Percentiles rank a stretch among this genome's conserved stretches.
These are phyloP conservation scores for Calliopsis andreniformis DNA, from an alignment of 1,140 invertebrate species.

Conservation along the genomic window DNA sequence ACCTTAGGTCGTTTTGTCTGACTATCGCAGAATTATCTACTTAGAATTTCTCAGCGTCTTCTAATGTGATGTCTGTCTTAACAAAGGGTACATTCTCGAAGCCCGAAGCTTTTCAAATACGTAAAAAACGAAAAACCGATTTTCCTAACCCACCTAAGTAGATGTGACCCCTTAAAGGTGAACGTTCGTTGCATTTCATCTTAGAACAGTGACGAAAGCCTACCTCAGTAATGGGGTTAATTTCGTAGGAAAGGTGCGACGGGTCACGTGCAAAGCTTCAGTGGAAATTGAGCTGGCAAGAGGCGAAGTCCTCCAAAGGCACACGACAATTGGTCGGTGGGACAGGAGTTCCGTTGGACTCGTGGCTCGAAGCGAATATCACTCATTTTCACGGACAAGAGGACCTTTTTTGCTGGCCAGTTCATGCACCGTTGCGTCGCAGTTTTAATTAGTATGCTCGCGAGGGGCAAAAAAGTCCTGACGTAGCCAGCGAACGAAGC, in stretches of 20 bases:
- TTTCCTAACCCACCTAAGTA: too few relatives aligned
- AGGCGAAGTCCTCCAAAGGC: slow-evolving; percentile 3
- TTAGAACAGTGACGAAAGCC: too few relatives aligned
- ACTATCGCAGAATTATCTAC: too few relatives aligned
- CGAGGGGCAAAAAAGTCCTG: neutral
- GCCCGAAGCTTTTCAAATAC: too few relatives aligned
- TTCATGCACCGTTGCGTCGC: slow-evolving; percentile 24
- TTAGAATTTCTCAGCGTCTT: too few relatives aligned
- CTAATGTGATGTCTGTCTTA: too few relatives aligned
- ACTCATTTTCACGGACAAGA: slow-evolving; percentile 32
- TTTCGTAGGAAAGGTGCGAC: neutral
- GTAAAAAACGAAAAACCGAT: too few relatives aligned
- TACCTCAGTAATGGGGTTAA: too few relatives aligned
- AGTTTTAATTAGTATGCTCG: slow-evolving; percentile 43
- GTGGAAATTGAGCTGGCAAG: neutral
- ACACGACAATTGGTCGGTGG: slow-evolving; percentile 11
- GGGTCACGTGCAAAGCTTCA: neutral
- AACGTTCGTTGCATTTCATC: too few relatives aligned
- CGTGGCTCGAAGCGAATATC: slow-evolving; percentile 11
- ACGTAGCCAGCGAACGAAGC: slow-evolving; percentile 2
- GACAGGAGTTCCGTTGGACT: neutral
- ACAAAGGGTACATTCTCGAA: too few relatives aligned
- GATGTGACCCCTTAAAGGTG: too few relatives aligned
- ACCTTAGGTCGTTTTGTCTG: too few relatives aligned
- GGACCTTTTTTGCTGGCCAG: neutral